Evolutionary conservation across 2,888 invertebrate genomes (phyloP).

Genomic region (Andrena dorsata): DNA sequence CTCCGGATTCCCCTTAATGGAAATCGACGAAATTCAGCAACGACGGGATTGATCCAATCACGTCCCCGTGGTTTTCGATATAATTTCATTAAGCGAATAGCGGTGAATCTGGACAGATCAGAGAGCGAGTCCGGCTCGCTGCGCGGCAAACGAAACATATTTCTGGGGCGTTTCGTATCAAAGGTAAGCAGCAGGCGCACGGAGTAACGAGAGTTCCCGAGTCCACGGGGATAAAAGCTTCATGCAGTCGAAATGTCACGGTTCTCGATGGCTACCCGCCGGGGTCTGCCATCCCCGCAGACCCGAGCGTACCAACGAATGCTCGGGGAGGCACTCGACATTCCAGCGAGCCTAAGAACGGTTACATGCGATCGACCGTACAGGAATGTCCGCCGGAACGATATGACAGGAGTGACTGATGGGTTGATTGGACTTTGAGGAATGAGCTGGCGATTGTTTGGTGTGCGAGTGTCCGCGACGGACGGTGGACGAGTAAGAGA

Average conservation of each 20-base stretch:
- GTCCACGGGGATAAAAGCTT: neutral
- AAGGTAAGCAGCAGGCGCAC: neutral
- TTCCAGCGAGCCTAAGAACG: slow-evolving; percentile 30
- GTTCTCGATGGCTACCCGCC: neutral
- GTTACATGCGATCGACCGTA: slow-evolving; percentile 26
- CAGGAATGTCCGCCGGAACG: neutral
- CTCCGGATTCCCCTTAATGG: neutral
- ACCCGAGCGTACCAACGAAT: slow-evolving; percentile 3
- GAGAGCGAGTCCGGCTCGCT: neutral
- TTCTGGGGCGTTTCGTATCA: neutral
- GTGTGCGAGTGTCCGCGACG: neutral
- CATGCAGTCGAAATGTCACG: neutral
- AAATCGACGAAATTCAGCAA: neutral
- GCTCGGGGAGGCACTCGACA: slow-evolving; percentile 19
- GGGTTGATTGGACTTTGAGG: slow-evolving; percentile 14
- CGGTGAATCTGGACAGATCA: neutral
- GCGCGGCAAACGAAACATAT: neutral
- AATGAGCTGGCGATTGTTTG: slow-evolving; percentile 3
- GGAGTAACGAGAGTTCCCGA: neutral
- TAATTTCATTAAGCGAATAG: neutral
- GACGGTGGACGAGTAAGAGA: neutral
- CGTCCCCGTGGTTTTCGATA: neutral
- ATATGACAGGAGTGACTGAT: neutral
- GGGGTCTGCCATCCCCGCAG: too few relatives aligned
- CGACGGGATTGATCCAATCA: neutral